phyloP scores from a whole-genome alignment of 2,888 invertebrate species.

The Ophion costatus region DNA sequence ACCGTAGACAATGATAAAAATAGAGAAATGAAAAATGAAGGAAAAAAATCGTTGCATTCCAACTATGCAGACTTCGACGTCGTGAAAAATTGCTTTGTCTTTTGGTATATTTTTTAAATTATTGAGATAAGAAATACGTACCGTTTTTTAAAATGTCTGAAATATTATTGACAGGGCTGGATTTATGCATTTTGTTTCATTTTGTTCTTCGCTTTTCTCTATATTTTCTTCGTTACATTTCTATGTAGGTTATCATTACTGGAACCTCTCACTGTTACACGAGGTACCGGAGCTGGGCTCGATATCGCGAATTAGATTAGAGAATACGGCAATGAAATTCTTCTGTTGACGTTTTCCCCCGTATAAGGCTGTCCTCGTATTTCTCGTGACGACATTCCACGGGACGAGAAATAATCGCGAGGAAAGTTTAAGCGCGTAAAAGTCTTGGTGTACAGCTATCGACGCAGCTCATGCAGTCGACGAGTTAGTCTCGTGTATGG shows the following conservation, averaged over 20 bases:
- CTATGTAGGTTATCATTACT: neutral
- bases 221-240: slow-evolving; percentile 1
- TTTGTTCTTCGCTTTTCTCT: neutral
- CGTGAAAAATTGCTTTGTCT: neutral
- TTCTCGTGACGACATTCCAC: slow-evolving; percentile 69
- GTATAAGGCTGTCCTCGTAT: slow-evolving; percentile 68
- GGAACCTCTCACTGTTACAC: neutral
- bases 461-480: slow-evolving; percentile 20
- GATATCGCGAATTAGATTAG: slow-evolving; percentile 32
- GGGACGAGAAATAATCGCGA: slow-evolving; percentile 68
- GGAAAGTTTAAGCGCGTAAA: slow-evolving; percentile 68
- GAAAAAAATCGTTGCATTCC: no score
- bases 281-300: slow-evolving; percentile 6
- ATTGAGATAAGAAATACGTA: neutral
- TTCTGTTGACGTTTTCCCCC: slow-evolving; percentile 53
- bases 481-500: slow-evolving; percentile 38
- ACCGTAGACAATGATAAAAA: no score
- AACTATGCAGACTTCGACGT: no score
- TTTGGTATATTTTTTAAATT: neutral
- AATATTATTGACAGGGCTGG: neutral
- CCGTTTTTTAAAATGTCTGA: neutral
- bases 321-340: slow-evolving; percentile 52
- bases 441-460: slow-evolving; percentile 24
- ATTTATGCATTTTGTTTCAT: neutral
- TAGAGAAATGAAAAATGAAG: no score